Evolutionary conservation across 2,797 vertebrate genomes (phyloP).

Genomic region (Amniataba percoides): DNA sequence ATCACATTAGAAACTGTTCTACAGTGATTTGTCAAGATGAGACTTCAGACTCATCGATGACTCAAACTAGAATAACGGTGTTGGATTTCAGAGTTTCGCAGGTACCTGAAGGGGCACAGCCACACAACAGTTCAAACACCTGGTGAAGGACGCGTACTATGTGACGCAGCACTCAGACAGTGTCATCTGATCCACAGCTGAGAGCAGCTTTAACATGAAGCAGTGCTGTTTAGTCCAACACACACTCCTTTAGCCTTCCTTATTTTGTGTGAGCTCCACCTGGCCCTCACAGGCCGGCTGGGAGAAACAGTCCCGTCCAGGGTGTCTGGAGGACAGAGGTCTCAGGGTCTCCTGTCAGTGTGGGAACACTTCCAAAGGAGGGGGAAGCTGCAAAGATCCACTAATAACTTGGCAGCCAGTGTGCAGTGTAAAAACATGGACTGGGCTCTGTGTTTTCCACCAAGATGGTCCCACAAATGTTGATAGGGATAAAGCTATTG

Average conservation of each 20-base stretch:
- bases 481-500: too few relatives aligned
- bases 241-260: background rate
- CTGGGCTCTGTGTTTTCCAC: too few relatives aligned
- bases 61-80: background rate
- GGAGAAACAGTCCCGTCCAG: background rate
- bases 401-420: too few relatives aligned
- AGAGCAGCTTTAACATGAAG: background rate
- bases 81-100: background rate
- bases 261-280: slow-evolving; percentile 13
- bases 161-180: background rate
- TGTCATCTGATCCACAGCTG: background rate
- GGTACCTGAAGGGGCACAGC: background rate
- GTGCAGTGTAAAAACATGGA: too few relatives aligned
- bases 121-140: background rate
- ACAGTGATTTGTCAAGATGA: background rate
- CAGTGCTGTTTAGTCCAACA: background rate
- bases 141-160: background rate
- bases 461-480: too few relatives aligned
- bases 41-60: background rate
- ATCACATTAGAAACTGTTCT: background rate
- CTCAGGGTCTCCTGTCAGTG: background rate
- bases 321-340: slow-evolving; percentile 13
- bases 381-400: background rate
- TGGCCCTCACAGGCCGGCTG: slow-evolving; percentile 3
- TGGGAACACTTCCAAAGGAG: slow-evolving; percentile 14